Base-by-base conservation (phyloP, 2,797 vertebrate species). In the Rallus crepitans region DNA sequence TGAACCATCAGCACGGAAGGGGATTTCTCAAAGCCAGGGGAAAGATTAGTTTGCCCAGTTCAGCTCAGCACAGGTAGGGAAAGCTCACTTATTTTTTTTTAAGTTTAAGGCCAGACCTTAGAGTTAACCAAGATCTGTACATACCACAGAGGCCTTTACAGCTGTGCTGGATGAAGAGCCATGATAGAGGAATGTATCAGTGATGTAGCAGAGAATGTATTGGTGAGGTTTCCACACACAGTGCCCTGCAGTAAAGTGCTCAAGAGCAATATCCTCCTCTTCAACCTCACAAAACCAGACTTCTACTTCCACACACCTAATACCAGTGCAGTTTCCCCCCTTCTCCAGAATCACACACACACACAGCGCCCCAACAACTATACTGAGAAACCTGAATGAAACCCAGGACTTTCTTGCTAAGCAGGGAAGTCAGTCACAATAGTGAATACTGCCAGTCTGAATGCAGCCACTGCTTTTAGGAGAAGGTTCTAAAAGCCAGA, bases 141-240 rank as follows among this genome's bases (percentile, higher is more conserved):
- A 33, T 5, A 59, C 31, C 57, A 40, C 68, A 31, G 18, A 77
- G 45, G 47, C 50, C 35, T 48, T 50, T 8, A 20, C 16, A 52
- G 30, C 47, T 17, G n/a, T 23, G 5, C 8, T 8, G 47, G 73
- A 42, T 6, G n/a, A 59, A 48, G 1, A 52, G 7, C 64, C 60
- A 56, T 56, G 42, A 1, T 0, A 5, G 56, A 30, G 59, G 30
- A 37, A 39, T 8, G 20, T 21, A 42, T 21, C 45, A 18, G 16
- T 42, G 40, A 40, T 0, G 0, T 45, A 8, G 6, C 12, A 25
- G 37, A 72, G n/a, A 30, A 61, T 0, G 0, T 5, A 45, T 2
- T 53, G 17, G 16, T 1, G 24, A 80, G 53, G 40, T 6, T 84
- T 37, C 30, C 45, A 24, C n/a, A n/a, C 15, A 59, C 52, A 90